Percentiles rank a stretch among this genome's conserved stretches.
These are phyloP conservation scores for Atrichornis clamosus DNA, from an alignment of 2,113 vertebrate genomes.

Conservation along the genomic window DNA sequence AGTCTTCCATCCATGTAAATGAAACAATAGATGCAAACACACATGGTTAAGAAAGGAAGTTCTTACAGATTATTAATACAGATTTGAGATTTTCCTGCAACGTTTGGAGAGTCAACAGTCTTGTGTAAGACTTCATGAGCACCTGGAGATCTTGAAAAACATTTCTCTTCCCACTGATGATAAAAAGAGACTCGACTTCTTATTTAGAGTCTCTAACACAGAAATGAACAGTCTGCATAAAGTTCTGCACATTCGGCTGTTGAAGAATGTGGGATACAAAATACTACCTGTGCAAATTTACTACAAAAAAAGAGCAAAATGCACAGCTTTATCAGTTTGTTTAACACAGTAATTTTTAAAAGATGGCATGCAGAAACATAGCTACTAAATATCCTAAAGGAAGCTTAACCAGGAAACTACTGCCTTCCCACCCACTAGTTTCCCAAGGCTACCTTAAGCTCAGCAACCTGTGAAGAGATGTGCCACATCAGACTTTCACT, in stretches of 20 bases:
- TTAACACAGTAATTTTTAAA: background rate
- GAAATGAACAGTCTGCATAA: background rate
- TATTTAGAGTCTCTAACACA: background rate
- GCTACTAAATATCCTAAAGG: background rate
- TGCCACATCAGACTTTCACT: constrained; percentile 99
- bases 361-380: background rate
- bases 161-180: background rate
- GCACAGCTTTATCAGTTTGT: background rate
- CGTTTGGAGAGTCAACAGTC: background rate
- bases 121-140: background rate
- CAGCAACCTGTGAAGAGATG: constrained; percentile 98
- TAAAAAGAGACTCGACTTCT: background rate
- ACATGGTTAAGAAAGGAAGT: background rate
- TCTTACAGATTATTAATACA: background rate
- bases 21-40: background rate
- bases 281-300: background rate
- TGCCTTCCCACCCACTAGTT: background rate
- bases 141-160: background rate
- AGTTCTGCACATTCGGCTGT: background rate
- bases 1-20: background rate
- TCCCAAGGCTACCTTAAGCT: constrained; percentile 89
- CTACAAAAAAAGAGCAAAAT: background rate
- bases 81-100: background rate
- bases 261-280: background rate
- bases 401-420: background rate